These are phyloP conservation scores for Eristalis arbustorum DNA, from an alignment of 2,888 invertebrate genomes.

Conservation along the genomic window DNA sequence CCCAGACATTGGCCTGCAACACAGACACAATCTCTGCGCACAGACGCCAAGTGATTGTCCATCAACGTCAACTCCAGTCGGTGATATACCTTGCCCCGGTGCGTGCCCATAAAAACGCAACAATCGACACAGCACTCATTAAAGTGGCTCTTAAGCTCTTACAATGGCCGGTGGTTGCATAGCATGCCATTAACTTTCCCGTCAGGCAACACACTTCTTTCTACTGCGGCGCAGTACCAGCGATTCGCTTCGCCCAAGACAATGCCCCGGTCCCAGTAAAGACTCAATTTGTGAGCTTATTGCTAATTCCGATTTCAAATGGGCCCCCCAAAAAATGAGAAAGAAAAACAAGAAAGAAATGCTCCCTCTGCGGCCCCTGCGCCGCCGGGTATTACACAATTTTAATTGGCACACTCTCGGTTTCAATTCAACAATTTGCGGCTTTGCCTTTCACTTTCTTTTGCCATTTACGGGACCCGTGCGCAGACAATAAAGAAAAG, in stretches of 20 bases:
- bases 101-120: not conserved
- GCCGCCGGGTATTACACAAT: constrained; percentile 2
- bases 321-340: too few relatives aligned
- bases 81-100: not conserved
- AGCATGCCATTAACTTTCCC: not conserved
- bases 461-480: constrained; percentile 21
- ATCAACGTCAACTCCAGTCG: not conserved
- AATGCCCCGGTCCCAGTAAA: not conserved
- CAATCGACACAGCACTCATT: not conserved
- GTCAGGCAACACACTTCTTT: not conserved
- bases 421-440: constrained; percentile 7
- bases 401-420: constrained; percentile 20
- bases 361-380: not conserved
- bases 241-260: not conserved
- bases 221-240: not conserved
- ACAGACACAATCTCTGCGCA: too few relatives aligned
- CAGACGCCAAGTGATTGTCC: too few relatives aligned
- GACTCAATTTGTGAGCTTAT: not conserved
- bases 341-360: not conserved
- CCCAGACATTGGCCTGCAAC: too few relatives aligned
- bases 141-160: not conserved
- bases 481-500: constrained; percentile 2
- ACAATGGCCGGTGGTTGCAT: not conserved
- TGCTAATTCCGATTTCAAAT: not conserved
- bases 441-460: constrained; percentile 54